phyloP scores from a whole-genome alignment of 1,140 invertebrate species.

The Druon quercuslanigerum region DNA sequence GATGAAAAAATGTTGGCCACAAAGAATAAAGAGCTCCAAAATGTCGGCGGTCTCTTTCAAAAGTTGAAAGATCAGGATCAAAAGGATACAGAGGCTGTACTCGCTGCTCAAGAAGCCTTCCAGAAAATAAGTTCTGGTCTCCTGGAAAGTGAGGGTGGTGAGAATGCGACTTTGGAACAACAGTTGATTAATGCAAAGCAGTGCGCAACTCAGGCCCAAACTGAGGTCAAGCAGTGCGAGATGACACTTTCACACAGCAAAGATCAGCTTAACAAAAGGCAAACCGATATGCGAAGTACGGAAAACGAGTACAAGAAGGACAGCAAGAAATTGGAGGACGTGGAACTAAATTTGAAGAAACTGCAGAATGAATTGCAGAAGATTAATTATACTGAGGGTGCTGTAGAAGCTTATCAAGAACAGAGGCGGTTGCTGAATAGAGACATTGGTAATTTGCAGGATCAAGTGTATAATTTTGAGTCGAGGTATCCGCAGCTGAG shows the following conservation, averaged over 20 bases:
- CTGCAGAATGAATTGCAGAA: constrained; percentile 77
- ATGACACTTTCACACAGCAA: constrained; percentile 86
- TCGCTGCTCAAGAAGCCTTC: constrained; percentile 85
- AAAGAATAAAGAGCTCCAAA: constrained; percentile 82
- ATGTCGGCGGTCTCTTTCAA: constrained; percentile 82
- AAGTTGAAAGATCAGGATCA: constrained; percentile 82
- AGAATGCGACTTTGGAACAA: constrained; percentile 90
- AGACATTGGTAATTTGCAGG: constrained; percentile 76
- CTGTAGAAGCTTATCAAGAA: constrained; percentile 77
- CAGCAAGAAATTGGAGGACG: constrained; percentile 78
- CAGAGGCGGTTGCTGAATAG: constrained; percentile 74
- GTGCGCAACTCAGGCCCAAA: constrained; percentile 85
- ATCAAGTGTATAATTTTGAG: constrained; percentile 79
- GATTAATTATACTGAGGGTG: constrained; percentile 83
- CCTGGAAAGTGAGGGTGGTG: constrained; percentile 86
- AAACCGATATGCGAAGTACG: constrained; percentile 82
- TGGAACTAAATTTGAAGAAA: constrained; percentile 79
- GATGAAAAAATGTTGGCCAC: constrained; percentile 81
- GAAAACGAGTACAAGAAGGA: constrained; percentile 85
- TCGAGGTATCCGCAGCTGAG: constrained; percentile 82
- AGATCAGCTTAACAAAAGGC: constrained; percentile 81
- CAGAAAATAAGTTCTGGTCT: constrained; percentile 90
- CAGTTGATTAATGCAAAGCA: constrained; percentile 90
- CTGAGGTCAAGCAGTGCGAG: constrained; percentile 85
- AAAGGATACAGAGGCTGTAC: constrained; percentile 81